Evolutionary conservation across 2,113 vertebrate species (phyloP).

Genomic region (Cheilinus undulatus): DNA sequence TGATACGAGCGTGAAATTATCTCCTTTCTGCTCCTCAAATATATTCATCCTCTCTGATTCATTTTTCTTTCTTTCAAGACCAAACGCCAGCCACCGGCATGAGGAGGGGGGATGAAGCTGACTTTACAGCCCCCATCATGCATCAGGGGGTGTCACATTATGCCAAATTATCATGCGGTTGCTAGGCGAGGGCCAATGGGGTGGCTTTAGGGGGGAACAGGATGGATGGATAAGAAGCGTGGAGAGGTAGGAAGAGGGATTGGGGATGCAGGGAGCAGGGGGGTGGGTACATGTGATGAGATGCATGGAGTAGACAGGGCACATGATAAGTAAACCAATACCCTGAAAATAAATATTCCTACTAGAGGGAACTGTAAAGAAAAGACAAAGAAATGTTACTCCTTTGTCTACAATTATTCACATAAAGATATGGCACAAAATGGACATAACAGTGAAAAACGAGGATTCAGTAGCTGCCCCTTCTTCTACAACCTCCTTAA

Average conservation of each 20-base stretch:
- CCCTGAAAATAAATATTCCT: not conserved
- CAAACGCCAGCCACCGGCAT: slow-evolving; percentile 58
- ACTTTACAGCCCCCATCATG: slow-evolving; percentile 77
- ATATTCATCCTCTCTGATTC: slow-evolving; percentile 52
- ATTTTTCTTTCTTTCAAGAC: slow-evolving; percentile 64
- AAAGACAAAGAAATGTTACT: not conserved
- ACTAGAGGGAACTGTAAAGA: slow-evolving; percentile 3
- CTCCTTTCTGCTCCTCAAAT: slow-evolving; percentile 55
- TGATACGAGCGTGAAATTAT: slow-evolving; percentile 74
- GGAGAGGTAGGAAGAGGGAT: slow-evolving; percentile 67
- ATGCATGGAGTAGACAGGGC: slow-evolving; percentile 13
- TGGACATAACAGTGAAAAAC: not conserved
- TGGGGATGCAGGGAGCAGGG: slow-evolving; percentile 43
- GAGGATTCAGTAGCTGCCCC: not conserved
- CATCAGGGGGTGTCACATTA: slow-evolving; percentile 82
- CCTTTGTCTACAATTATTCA: too few relatives aligned
- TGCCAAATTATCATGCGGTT: slow-evolving; percentile 82
- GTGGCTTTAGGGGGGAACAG: slow-evolving; percentile 55
- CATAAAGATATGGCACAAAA: not conserved
- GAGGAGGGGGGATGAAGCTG: slow-evolving; percentile 46
- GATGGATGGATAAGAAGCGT: slow-evolving; percentile 73
- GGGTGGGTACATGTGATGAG: slow-evolving; percentile 49
- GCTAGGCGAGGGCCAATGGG: slow-evolving; percentile 81
- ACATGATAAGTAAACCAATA: slow-evolving; percentile 39
- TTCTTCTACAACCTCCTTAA: not conserved